A percentile compares a stretch with the other conserved stretches of the same genome.
These are phyloP conservation scores for Adela reaumurella DNA, from an alignment of 2,888 invertebrate species.

Conservation along the genomic window DNA sequence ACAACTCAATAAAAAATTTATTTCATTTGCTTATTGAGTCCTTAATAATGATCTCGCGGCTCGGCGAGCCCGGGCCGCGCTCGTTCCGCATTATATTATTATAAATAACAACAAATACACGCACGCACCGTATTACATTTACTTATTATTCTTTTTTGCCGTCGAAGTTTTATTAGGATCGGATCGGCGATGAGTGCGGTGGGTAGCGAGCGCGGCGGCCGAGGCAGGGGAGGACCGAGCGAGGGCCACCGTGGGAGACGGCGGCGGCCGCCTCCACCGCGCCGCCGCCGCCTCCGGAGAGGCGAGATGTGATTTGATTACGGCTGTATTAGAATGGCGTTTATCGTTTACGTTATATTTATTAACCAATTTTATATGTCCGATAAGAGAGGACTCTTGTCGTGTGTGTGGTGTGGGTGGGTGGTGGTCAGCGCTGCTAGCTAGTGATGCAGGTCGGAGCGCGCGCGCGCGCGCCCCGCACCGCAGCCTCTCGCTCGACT, in stretches of 20 bases:
- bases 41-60: slow-evolving; percentile 41
- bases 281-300: slow-evolving; percentile 4
- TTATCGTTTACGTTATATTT: no score
- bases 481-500: slow-evolving; percentile 23
- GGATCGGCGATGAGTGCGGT: slow-evolving; percentile 9
- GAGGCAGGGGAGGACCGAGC: slow-evolving; percentile 22
- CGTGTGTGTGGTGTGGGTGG: no score
- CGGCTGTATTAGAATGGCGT: slow-evolving; percentile 23
- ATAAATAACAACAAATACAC: slow-evolving; percentile 36
- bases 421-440: no score
- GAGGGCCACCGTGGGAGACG: slow-evolving; percentile 40
- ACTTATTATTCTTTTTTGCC: slow-evolving; percentile 23
- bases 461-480: slow-evolving; percentile 21
- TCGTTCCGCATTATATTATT: slow-evolving; percentile 39
- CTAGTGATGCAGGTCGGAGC: no score
- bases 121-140: slow-evolving; percentile 28
- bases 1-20: slow-evolving; percentile 57
- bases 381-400: no score
- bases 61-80: slow-evolving; percentile 21
- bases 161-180: slow-evolving; percentile 17
- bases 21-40: slow-evolving; percentile 56
- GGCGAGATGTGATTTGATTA: slow-evolving; percentile 28
- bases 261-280: slow-evolving; percentile 9
- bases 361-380: no score
- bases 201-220: slow-evolving; percentile 18